Conservation (phyloP, 2,113 vertebrate genomes). For the Holacanthus passer region DNA sequence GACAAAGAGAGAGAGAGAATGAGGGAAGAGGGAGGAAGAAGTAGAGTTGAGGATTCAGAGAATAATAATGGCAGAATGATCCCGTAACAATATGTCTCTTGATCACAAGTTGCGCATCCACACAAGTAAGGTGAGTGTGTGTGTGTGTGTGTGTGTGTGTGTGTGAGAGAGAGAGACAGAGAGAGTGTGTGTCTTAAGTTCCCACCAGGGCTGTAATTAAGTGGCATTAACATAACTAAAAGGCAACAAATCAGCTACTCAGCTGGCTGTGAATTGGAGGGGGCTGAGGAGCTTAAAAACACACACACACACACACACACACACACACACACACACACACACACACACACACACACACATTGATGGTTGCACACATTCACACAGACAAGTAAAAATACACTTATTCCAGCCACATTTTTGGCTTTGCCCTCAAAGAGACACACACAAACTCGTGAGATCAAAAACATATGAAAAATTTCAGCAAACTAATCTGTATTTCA, state of each 20-base stretch:
- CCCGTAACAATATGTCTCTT: neutral
- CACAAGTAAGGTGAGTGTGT: neutral
- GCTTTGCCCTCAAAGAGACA: slow-evolving; percentile 7
- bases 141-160: slow-evolving; percentile 32
- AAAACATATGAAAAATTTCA: slow-evolving; percentile 38
- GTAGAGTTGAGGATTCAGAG: too few species aligned
- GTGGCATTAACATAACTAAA: slow-evolving; percentile 80
- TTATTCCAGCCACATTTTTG: neutral
- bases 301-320: neutral
- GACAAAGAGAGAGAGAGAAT: neutral
- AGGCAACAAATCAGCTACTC: slow-evolving; percentile 81
- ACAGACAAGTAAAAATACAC: neutral
- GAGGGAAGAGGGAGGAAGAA: neutral
- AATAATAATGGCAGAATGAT: neutral
- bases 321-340: neutral
- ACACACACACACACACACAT: neutral
- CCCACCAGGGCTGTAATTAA: slow-evolving; percentile 74
- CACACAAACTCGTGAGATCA: slow-evolving; percentile 12
- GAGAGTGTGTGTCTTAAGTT: slow-evolving; percentile 17
- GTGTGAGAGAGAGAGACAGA: neutral
- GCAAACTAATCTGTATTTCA: slow-evolving; percentile 24
- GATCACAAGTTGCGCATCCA: neutral
- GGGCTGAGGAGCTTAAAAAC: slow-evolving; percentile 29
- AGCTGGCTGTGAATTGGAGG: slow-evolving; percentile 48
- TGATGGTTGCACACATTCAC: neutral